Evolutionary conservation across 2,113 vertebrate species (phyloP).

Genomic region (Heptranchias perlo): DNA sequence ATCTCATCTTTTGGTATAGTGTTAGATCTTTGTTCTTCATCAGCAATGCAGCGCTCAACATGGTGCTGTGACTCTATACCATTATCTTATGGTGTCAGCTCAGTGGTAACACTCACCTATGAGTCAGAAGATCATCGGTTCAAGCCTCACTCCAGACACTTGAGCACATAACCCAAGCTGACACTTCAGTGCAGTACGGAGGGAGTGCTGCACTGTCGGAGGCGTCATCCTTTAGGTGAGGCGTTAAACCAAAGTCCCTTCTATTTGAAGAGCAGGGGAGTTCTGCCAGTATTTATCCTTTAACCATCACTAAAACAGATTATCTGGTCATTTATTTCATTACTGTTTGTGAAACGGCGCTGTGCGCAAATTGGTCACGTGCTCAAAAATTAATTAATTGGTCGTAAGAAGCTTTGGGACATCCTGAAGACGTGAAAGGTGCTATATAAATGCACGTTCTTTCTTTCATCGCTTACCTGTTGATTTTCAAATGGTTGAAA

Average conservation of each 20-base stretch:
- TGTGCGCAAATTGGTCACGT: neutral
- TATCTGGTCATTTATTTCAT: neutral
- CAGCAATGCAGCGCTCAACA: neutral
- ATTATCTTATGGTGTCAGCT: neutral
- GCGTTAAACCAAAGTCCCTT: neutral
- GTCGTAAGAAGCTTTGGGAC: neutral
- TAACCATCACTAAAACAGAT: neutral
- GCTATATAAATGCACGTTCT: neutral
- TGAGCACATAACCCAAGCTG: neutral
- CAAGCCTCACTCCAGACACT: neutral
- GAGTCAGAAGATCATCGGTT: neutral
- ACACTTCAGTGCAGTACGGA: neutral
- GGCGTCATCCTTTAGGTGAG: neutral
- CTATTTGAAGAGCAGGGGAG: neutral
- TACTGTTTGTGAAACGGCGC: neutral
- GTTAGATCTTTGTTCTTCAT: neutral
- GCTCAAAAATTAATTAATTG: neutral
- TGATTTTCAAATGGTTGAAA: slow-evolving; percentile 65
- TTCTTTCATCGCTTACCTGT: slow-evolving; percentile 61
- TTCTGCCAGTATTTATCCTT: neutral
- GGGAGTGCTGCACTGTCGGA: neutral
- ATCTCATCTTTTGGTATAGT: neutral
- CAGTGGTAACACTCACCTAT: neutral
- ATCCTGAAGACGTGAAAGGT: neutral
- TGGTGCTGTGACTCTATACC: neutral